Evolutionary conservation across 2,113 vertebrate genomes (phyloP).

Genomic region (Sander lucioperca): DNA sequence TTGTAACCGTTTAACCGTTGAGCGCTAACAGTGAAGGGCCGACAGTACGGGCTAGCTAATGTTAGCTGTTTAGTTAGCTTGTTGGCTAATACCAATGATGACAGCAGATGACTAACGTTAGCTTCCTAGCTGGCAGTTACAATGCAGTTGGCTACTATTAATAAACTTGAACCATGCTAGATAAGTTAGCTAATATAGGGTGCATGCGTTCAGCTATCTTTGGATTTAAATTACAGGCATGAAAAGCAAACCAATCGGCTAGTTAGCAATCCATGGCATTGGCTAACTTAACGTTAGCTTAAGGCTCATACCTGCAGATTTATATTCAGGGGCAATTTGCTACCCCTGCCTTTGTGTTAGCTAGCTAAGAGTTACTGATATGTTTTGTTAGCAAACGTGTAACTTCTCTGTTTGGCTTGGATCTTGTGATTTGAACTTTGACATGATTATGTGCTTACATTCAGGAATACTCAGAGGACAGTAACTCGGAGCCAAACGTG

Average conservation of each 20-base stretch:
- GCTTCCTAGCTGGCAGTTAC: conserved; percentile 14
- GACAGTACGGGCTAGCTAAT: conserved; percentile 56
- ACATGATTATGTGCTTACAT: conserved; percentile 26
- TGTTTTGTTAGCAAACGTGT: not conserved
- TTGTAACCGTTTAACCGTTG: conserved; percentile 12
- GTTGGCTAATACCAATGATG: conserved; percentile 55
- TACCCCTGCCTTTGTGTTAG: not conserved
- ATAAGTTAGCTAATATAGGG: not conserved
- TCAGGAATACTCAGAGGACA: conserved; percentile 99
- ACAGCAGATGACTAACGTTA: conserved; percentile 44
- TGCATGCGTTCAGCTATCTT: not conserved
- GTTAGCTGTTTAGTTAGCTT: conserved; percentile 66
- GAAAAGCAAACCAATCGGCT: conserved; percentile 6
- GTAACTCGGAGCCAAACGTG: conserved; percentile 99
- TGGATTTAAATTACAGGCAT: not conserved
- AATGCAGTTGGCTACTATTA: not conserved
- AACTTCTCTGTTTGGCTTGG: not conserved
- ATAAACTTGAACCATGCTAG: not conserved
- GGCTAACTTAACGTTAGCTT: conserved; percentile 62
- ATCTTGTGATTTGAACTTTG: not conserved
- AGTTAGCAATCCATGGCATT: conserved; percentile 27
- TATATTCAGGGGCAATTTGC: not conserved
- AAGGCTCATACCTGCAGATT: conserved; percentile 30
- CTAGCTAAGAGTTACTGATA: not conserved
- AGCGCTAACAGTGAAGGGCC: conserved; percentile 21